Evolutionary conservation across 37 sponge, comb jelly and placozoan genomes (phyloP).

Genomic region (Beroe forskalii): DNA sequence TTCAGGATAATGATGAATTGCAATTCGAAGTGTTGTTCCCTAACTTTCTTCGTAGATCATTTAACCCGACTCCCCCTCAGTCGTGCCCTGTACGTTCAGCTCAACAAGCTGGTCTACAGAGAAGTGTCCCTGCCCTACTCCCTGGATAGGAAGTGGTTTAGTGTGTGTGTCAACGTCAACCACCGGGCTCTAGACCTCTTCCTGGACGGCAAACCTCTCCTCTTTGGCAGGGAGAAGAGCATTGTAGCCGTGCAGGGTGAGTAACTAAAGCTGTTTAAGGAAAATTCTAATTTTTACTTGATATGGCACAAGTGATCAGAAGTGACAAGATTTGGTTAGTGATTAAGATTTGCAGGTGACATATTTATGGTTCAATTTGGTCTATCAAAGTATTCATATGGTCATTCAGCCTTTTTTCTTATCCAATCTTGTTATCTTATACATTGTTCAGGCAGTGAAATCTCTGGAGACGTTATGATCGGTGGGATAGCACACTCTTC

Average conservation of each 20-base stretch:
- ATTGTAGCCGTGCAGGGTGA: not conserved
- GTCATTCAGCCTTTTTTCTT: too few species aligned
- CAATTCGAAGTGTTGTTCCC: too few species aligned
- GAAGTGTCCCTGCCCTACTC: not conserved
- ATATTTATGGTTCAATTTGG: too few species aligned
- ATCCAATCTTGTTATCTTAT: too few species aligned
- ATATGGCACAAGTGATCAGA: not conserved
- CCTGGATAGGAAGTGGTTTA: constrained; percentile 57
- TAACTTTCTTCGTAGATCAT: not conserved
- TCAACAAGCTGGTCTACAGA: constrained; percentile 28
- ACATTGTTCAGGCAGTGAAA: constrained; percentile 12
- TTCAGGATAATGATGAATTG: too few species aligned
- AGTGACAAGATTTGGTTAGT: not conserved
- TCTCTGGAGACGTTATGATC: constrained; percentile 16
- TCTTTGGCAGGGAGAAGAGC: not conserved
- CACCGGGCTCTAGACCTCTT: not conserved
- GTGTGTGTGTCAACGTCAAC: constrained; percentile 22
- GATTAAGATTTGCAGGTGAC: too few species aligned
- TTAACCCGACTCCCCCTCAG: too few species aligned
- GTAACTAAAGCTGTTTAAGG: not conserved
- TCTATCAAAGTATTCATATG: too few species aligned
- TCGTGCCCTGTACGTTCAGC: constrained; percentile 18
- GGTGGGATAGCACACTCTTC: constrained; percentile 30
- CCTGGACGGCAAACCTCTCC: constrained; percentile 6
- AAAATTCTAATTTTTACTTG: not conserved